Base-by-base conservation (phyloP, 1,140 invertebrate species). In the Apis laboriosa region DNA sequence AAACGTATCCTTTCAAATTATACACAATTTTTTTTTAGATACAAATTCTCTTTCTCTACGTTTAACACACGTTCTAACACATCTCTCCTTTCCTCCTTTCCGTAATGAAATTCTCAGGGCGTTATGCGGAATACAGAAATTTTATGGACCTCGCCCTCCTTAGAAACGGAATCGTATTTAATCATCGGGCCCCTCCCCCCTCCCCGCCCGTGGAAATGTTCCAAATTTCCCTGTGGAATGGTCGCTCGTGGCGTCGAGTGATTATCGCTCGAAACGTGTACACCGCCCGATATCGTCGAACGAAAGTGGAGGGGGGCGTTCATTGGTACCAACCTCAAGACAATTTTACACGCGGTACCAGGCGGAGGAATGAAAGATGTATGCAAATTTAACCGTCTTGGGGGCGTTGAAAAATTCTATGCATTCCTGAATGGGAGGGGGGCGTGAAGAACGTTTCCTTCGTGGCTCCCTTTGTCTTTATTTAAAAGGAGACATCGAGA, bases 321-420 rank as follows among this genome's bases (percentile, higher is more conserved):
- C 17, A 68, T 1, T 17, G 9, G 3, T 9, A 34, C 17, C 66
- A 55, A 60, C 80, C 34, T 56, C 49, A 55, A 87, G 84, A 83
- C 61, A 61, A 60, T 78, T 79, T 87, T 73, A 61, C 34, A 28
- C 66, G 61, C 61, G 43, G 8, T 15, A 34, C 12, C 21, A 43
- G 19, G 9, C 19, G 28, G 43, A 17, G 43, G 77, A 73, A 73
- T 79, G 77, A 77, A 72, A 75, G 71, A 70, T 84, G 63, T 71
- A 84, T 84, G 71, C 63, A 82, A 77, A 85, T 85, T 73, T 28
- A 74, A 83, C 28, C 67, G 55, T 68, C 24, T 24, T 21, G 34
- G 15, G 34, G 15, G 17, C 56, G 63, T 61, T 86, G 84, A 88
- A 89, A 88, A 85, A 89, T 89, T 89, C 84, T 82, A 89, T 90